Evolutionary conservation across 1,140 invertebrate species (phyloP).

Genomic region (Oedothorax gibbosus): DNA sequence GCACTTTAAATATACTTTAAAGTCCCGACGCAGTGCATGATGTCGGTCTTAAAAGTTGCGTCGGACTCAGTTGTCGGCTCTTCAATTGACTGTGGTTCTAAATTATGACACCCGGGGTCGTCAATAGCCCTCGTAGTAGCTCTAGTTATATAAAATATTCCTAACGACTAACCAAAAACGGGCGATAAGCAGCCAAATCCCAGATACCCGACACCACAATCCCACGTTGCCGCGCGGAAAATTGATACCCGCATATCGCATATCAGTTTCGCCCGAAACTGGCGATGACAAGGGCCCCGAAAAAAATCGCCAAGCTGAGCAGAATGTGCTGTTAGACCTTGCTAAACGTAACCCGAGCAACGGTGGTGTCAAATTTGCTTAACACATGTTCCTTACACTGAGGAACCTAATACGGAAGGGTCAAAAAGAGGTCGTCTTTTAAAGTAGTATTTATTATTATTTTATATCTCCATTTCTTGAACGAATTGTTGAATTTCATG

Average conservation of each 20-base stretch:
- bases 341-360: constrained; percentile 38
- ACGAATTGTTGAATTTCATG: too few species aligned
- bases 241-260: constrained; percentile 51
- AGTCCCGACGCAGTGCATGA: too few species aligned
- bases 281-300: constrained; percentile 40
- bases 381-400: constrained; percentile 58
- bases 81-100: too few species aligned
- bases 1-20: too few species aligned
- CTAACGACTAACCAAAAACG: neutral
- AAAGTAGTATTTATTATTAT: neutral
- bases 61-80: too few species aligned
- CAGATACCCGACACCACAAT: neutral
- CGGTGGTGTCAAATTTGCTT: constrained; percentile 50
- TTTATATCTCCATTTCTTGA: neutral
- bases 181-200: constrained; percentile 29
- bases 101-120: too few species aligned
- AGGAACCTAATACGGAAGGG: constrained; percentile 34
- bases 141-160: too few species aligned
- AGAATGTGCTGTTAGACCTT: constrained; percentile 44
- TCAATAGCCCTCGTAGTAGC: too few species aligned
- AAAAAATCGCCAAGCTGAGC: constrained; percentile 30
- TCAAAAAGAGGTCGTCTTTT: constrained; percentile 36
- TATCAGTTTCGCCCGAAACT: constrained; percentile 55
- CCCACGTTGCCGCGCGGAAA: constrained; percentile 50
- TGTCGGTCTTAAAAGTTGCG: too few species aligned